phyloP scores from a whole-genome alignment of 23 tunicate species.

The Diplosoma virens region DNA sequence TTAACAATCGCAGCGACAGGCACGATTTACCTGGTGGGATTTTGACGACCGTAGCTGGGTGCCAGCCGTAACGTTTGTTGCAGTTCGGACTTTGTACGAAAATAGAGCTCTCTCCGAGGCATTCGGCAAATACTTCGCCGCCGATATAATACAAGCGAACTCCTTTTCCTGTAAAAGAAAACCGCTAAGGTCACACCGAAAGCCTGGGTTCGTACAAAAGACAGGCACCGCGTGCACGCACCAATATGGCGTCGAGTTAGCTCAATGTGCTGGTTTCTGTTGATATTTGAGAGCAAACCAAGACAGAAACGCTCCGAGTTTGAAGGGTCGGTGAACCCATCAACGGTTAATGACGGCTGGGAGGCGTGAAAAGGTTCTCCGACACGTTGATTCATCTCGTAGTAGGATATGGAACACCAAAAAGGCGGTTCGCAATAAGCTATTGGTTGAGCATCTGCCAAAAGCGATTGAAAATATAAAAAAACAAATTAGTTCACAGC shows the following conservation, averaged over 20 bases:
- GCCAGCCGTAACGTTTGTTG: constrained; percentile 96
- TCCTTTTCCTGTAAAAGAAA: constrained; percentile 73
- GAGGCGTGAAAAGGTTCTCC: constrained; percentile 90
- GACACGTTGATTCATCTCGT: constrained; percentile 90
- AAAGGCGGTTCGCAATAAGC: constrained; percentile 88
- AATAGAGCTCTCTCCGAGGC: constrained; percentile 92
- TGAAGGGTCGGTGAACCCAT: constrained; percentile 94
- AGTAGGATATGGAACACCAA: constrained; percentile 96
- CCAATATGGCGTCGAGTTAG: constrained; percentile 83
- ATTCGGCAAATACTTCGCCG: constrained; percentile 99
- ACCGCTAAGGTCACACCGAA: not conserved
- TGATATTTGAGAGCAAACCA: constrained; percentile 87
- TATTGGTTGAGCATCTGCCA: constrained; percentile 73
- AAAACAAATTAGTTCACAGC: too few relatives aligned
- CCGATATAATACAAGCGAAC: constrained; percentile 97
- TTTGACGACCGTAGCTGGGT: constrained; percentile 98
- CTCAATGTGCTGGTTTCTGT: constrained; percentile 82
- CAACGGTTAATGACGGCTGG: constrained; percentile 84
- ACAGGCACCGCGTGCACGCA: not conserved
- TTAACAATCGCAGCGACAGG: not conserved
- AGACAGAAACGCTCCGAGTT: constrained; percentile 91
- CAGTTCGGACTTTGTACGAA: constrained; percentile 98
- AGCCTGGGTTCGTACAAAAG: too few relatives aligned
- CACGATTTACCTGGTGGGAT: constrained; percentile 77
- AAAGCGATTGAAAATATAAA: too few relatives aligned